Evolutionary conservation across 2,797 vertebrate species (phyloP).

Genomic region (Phrynocephalus guinanensis): DNA sequence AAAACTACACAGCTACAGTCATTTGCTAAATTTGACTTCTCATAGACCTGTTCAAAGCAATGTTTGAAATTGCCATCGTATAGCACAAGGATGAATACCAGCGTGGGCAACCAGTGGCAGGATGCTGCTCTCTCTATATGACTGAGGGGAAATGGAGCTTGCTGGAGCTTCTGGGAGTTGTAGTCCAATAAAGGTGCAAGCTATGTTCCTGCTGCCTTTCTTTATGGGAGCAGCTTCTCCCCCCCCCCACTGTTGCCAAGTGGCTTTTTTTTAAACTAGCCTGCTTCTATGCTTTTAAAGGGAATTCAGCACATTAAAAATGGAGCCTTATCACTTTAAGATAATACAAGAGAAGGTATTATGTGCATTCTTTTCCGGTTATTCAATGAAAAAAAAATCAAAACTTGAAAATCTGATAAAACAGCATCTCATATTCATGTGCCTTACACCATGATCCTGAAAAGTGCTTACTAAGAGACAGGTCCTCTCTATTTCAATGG

Average conservation of each 20-base stretch:
- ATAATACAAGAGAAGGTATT: background rate
- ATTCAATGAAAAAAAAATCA: background rate
- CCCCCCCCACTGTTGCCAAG: background rate
- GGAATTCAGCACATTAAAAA: background rate
- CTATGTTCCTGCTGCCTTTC: background rate
- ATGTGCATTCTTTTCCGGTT: background rate
- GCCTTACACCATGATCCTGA: background rate
- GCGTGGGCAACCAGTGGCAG: background rate
- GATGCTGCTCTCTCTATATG: too few species aligned
- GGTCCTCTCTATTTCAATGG: background rate
- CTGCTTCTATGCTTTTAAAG: background rate
- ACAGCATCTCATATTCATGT: background rate
- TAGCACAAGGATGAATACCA: too few species aligned
- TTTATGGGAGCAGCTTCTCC: background rate
- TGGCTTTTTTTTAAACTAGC: too few species aligned
- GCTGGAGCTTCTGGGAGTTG: too few species aligned
- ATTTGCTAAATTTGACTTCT: background rate
- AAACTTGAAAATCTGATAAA: background rate
- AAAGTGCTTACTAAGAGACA: background rate
- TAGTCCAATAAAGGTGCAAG: too few species aligned
- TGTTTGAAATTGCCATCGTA: background rate
- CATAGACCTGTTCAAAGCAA: background rate
- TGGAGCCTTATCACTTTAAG: background rate
- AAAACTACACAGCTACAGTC: background rate
- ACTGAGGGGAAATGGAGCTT: background rate